Evolutionary conservation across 2,888 invertebrate genomes (phyloP).

Genomic region (Odontocolon sp.): DNA sequence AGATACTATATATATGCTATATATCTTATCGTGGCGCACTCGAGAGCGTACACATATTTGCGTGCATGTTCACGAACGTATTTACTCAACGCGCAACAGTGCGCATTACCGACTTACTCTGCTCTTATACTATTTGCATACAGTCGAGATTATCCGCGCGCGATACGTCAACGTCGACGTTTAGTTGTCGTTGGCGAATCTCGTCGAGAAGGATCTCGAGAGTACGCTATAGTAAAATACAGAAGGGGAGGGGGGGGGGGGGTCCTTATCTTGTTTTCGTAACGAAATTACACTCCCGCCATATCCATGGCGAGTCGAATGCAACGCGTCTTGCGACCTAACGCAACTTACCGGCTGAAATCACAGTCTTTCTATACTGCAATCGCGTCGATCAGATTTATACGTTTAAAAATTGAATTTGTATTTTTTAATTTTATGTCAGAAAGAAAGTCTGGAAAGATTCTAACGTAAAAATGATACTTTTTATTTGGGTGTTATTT

Average conservation of each 20-base stretch:
- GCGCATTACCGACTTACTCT: constrained; percentile 52
- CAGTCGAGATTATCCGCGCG: constrained; percentile 65
- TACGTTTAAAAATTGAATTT: constrained; percentile 12
- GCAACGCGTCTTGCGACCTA: too few relatives aligned
- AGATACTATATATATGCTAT: background rate
- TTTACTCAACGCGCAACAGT: constrained; percentile 65
- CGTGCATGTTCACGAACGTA: constrained; percentile 37
- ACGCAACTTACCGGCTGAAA: too few relatives aligned
- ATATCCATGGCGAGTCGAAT: constrained; percentile 3
- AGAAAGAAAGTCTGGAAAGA: too few relatives aligned
- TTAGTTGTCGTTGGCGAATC: constrained; percentile 9
- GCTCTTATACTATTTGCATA: constrained; percentile 65
- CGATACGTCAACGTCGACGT: constrained; percentile 53
- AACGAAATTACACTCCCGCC: constrained; percentile 21
- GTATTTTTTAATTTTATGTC: constrained; percentile 7
- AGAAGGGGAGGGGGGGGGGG: background rate
- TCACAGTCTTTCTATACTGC: too few relatives aligned
- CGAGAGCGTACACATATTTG: constrained; percentile 58
- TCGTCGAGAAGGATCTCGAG: constrained; percentile 14
- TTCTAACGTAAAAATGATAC: too few relatives aligned
- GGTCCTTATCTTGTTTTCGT: constrained; percentile 46
- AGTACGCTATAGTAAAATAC: background rate
- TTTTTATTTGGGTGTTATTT: too few relatives aligned
- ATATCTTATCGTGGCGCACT: constrained; percentile 66
- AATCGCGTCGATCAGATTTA: too few relatives aligned